Conservation (phyloP, 2,888 invertebrate species). For the Pedicia rivosa region DNA sequence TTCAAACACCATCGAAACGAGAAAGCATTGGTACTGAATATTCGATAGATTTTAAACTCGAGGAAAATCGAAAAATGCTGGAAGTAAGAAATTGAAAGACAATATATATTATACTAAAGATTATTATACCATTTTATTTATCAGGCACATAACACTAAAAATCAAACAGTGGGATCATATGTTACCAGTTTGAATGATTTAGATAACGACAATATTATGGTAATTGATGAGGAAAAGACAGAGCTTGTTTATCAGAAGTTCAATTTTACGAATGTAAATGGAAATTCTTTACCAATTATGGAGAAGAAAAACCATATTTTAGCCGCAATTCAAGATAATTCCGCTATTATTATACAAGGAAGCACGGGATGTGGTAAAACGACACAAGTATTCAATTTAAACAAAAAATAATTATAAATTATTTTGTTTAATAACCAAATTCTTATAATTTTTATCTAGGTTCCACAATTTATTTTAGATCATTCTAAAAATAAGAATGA, state of each 20-base stretch:
- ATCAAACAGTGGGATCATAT: too few relatives aligned
- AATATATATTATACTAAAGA: too few relatives aligned
- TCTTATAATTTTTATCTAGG: constrained; percentile 22
- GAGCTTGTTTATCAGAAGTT: constrained; percentile 18
- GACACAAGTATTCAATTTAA: constrained; percentile 37
- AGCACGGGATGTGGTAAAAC: constrained; percentile 93
- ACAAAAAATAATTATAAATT: neutral
- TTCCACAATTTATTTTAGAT: constrained; percentile 87
- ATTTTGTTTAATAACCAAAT: neutral
- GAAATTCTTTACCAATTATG: constrained; percentile 23
- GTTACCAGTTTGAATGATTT: too few relatives aligned
- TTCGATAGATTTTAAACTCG: constrained; percentile 14
- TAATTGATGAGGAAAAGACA: constrained; percentile 7
- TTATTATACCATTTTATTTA: too few relatives aligned
- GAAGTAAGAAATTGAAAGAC: constrained; percentile 15
- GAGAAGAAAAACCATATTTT: constrained; percentile 41
- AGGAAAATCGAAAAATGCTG: constrained; percentile 19
- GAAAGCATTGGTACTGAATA: constrained; percentile 20
- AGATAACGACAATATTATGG: too few relatives aligned
- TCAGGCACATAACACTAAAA: too few relatives aligned
- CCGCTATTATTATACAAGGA: constrained; percentile 75
- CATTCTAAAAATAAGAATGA: constrained; percentile 42
- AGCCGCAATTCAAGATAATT: constrained; percentile 36
- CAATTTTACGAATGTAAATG: constrained; percentile 20
- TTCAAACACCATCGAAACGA: constrained; percentile 14